phyloP scores from a whole-genome alignment of 2,113 vertebrate species.

The Muscicapa adusta region DNA sequence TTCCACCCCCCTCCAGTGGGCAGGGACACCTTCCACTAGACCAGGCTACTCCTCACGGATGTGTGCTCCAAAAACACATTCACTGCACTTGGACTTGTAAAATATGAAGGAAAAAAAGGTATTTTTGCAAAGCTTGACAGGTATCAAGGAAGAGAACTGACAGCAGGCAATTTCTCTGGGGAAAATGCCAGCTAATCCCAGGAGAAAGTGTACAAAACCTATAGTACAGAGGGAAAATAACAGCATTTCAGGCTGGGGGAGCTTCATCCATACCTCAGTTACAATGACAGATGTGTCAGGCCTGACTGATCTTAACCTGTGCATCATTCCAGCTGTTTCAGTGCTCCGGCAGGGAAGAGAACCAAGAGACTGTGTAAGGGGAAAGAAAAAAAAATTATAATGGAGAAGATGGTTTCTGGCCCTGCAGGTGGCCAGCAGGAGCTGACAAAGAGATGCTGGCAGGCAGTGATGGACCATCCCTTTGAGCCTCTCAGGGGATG shows the following conservation, averaged over 20 bases:
- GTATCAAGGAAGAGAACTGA: neutral
- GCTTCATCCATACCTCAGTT: neutral
- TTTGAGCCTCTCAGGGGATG: neutral
- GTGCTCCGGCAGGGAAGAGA: neutral
- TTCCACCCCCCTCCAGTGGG: neutral
- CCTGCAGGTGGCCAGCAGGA: neutral
- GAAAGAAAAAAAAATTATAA: neutral
- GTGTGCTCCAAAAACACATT: neutral
- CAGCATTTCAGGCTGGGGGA: neutral
- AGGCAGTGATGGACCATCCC: neutral
- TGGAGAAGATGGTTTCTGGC: neutral
- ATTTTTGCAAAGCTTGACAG: neutral
- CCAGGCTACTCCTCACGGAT: neutral
- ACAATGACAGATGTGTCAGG: neutral
- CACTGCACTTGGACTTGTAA: neutral
- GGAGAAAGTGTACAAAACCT: neutral
- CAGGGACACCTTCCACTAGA: neutral
- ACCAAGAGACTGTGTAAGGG: neutral
- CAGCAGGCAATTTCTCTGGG: neutral
- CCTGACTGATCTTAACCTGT: neutral
- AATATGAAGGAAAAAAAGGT: neutral
- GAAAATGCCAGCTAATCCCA: neutral
- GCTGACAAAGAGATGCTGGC: neutral
- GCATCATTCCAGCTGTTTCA: neutral
- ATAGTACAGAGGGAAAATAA: neutral